These are phyloP conservation scores for Atopsyche davidsoni DNA, from an alignment of 1,140 invertebrate genomes.

Conservation along the genomic window DNA sequence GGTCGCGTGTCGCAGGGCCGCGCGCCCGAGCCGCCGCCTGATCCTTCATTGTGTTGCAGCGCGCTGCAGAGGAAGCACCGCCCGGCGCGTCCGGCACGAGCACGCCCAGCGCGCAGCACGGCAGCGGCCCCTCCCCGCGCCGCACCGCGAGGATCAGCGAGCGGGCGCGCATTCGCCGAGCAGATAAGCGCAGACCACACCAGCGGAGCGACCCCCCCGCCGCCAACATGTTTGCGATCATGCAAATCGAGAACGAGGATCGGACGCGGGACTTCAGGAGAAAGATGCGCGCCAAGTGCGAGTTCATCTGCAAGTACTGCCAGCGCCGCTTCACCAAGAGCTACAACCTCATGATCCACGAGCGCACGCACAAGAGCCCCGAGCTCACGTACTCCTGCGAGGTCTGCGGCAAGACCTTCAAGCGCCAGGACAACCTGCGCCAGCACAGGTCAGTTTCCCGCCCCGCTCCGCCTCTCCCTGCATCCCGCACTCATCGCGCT, in stretches of 20 bases:
- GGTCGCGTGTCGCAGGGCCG: slow-evolving; percentile 3
- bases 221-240: slow-evolving; percentile 76
- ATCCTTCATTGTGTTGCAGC: slow-evolving; percentile 30
- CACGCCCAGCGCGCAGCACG: slow-evolving; percentile 4
- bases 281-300: slow-evolving; percentile 90
- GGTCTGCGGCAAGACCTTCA: slow-evolving; percentile 97
- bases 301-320: slow-evolving; percentile 99
- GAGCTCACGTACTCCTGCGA: slow-evolving; percentile 98
- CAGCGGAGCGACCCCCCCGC: slow-evolving; percentile 42
- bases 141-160: neutral
- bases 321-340: slow-evolving; percentile 97
- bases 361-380: slow-evolving; percentile 93
- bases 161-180: neutral
- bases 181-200: slow-evolving; percentile 6
- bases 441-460: slow-evolving; percentile 77
- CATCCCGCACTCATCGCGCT: neutral
- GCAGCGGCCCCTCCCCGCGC: neutral
- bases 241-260: slow-evolving; percentile 86
- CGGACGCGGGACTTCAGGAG: slow-evolving; percentile 85
- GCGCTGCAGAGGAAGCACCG: slow-evolving; percentile 24
- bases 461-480: neutral
- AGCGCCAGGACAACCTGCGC: slow-evolving; percentile 92
- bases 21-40: slow-evolving; percentile 9
- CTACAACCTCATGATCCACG: slow-evolving; percentile 99
- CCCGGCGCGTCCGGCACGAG: neutral